Base-by-base conservation (phyloP, 2,113 vertebrate genomes). In the Podiceps cristatus region DNA sequence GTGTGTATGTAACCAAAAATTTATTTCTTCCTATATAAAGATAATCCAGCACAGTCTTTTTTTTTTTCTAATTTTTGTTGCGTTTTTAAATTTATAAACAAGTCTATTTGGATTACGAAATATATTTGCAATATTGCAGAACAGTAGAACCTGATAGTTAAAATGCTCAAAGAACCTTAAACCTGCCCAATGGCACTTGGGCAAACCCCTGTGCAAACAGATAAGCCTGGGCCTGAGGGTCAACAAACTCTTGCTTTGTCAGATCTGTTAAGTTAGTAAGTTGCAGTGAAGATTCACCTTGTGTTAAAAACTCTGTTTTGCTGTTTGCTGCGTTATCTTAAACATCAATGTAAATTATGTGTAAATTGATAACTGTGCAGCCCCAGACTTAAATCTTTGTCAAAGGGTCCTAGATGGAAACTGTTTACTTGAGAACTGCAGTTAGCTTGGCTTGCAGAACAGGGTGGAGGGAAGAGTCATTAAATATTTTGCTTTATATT, bases 151-250 rank as follows among this genome's bases (percentile, higher is more conserved):
- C n/a, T 27, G 19, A 73, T 88, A 62, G 81, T 58, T 92, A 74
- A 82, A 95, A 79, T 72, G 24, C 55, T 80, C 23, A 49, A n/a
- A 86, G 64, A 93, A 82, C 68, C 47, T 82, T 85, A 86, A 89
- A 69, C 81, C 37, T 76, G 90, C 29, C 68, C 45, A n/a, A 13
- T 42, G 80, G 25, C 31, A n/a, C 50, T 92, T 0, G 0, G 60
- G 42, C 62, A 95, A 92, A 79, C 75, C 60, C 35, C 55, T 66
- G 58, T 85, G 89, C 93, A 98, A 93, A 95, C 73, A 96, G 96
- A 95, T 97, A 96, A 96, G 69, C 55, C n/a, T 60, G 52, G 40
- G 18, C 59, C 82, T 68, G 52, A 66, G 56, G 92, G 91, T 96
- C 95, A 94, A 76, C 53, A 79, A 74, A 89, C 82, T 73, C 76